These are phyloP conservation scores for Urechis unicinctus DNA, from an alignment of 2,888 invertebrate species.

Conservation along the genomic window DNA sequence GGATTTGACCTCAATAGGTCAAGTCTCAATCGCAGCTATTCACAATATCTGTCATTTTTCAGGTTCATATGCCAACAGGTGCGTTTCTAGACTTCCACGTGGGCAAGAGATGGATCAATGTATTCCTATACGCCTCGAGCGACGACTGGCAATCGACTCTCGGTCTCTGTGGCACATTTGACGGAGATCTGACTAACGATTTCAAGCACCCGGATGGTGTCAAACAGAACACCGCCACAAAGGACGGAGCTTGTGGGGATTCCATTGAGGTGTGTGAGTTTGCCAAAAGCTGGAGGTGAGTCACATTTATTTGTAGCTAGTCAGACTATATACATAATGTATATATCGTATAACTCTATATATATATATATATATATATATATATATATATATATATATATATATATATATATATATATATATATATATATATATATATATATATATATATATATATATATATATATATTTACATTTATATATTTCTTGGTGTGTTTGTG, in stretches of 20 bases:
- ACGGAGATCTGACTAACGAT: slow-evolving; percentile 27
- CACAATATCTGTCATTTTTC: neutral
- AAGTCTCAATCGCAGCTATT: neutral
- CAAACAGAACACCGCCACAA: slow-evolving; percentile 1
- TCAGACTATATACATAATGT: too few relatives aligned
- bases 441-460: too few relatives aligned
- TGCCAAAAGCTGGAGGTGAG: slow-evolving; percentile 25
- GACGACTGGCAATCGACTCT: slow-evolving; percentile 21
- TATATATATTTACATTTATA: too few relatives aligned
- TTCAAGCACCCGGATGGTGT: slow-evolving; percentile 13
- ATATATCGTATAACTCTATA: too few relatives aligned
- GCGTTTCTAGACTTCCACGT: slow-evolving; percentile 18
- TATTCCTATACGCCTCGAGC: slow-evolving; percentile 21
- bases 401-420: too few relatives aligned
- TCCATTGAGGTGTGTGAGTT: slow-evolving; percentile 18
- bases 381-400: too few relatives aligned
- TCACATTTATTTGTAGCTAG: too few relatives aligned
- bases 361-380: too few relatives aligned
- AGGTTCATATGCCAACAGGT: slow-evolving; percentile 21
- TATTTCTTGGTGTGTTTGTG: too few relatives aligned
- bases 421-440: too few relatives aligned
- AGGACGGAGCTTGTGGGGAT: slow-evolving; percentile 14
- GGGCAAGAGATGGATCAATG: slow-evolving; percentile 18
- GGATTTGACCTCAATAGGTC: neutral
- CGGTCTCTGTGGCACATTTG: slow-evolving; percentile 33